Evolutionary conservation across 2,113 vertebrate genomes (phyloP).

Genomic region (Microtus montanus): DNA sequence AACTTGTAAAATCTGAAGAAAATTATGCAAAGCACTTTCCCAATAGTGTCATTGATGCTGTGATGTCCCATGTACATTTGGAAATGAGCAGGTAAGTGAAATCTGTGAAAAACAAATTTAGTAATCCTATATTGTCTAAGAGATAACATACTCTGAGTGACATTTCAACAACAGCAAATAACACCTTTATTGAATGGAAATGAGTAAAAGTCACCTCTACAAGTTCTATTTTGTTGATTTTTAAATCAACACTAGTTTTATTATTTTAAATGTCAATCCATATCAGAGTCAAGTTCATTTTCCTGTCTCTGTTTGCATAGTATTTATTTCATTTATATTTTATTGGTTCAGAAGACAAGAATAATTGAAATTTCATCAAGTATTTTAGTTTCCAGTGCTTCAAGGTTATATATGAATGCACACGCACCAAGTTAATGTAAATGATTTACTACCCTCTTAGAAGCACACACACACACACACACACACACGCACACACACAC

Average conservation of each 20-base stretch:
- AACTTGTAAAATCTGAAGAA: constrained; percentile 57
- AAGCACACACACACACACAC: background rate
- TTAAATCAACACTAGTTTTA: constrained; percentile 25
- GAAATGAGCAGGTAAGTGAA: constrained; percentile 54
- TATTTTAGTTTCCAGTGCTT: background rate
- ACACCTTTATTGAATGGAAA: constrained; percentile 45
- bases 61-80: constrained; percentile 52
- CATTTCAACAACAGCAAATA: constrained; percentile 34
- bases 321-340: constrained; percentile 5
- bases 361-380: background rate
- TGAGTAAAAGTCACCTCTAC: constrained; percentile 23
- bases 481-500: background rate
- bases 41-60: constrained; percentile 28
- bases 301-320: background rate
- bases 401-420: background rate
- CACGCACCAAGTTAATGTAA: background rate
- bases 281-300: constrained; percentile 50
- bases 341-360: constrained; percentile 27
- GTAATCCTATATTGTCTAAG: background rate
- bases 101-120: constrained; percentile 49
- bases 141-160: constrained; percentile 48
- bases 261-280: constrained; percentile 3
- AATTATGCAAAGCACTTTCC: constrained; percentile 13
- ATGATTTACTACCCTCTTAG: background rate
- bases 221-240: constrained; percentile 37